Evolutionary conservation across 2,888 invertebrate genomes (phyloP).

Genomic region (Pilophorus perplexus): DNA sequence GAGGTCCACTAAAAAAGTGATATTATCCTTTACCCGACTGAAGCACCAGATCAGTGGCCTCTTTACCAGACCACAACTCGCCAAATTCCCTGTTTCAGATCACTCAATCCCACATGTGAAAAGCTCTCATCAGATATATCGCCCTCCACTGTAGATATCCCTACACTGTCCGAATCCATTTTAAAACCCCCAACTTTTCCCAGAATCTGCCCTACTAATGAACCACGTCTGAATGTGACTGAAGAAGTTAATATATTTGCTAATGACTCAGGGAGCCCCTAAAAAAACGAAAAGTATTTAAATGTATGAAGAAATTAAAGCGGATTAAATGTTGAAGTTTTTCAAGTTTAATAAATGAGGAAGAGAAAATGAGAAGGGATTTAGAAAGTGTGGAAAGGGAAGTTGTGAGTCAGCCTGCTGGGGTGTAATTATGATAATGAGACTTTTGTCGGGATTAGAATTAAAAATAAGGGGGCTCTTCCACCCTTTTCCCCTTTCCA

Average conservation of each 20-base stretch:
- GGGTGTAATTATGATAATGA: slow-evolving; percentile 40
- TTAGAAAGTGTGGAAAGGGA: slow-evolving; percentile 11
- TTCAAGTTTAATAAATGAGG: slow-evolving; percentile 20
- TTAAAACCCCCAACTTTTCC: no score
- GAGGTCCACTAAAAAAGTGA: no score
- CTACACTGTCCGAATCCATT: no score
- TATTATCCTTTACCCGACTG: no score
- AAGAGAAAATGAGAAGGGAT: slow-evolving; percentile 2
- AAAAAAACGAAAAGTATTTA: slow-evolving; percentile 13
- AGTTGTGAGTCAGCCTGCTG: slow-evolving; percentile 29
- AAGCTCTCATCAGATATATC: no score
- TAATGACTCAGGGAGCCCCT: not conserved
- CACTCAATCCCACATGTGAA: no score
- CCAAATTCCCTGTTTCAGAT: no score
- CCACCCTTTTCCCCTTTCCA: not conserved
- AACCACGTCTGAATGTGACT: no score
- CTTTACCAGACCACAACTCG: no score
- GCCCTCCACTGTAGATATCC: no score
- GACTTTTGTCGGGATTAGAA: slow-evolving; percentile 41
- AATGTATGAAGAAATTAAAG: slow-evolving; percentile 33
- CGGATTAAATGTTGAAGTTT: slow-evolving; percentile 17
- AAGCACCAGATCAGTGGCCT: no score
- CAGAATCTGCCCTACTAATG: no score
- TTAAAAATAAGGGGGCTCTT: slow-evolving; percentile 33
- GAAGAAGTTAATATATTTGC: slow-evolving; percentile 4